phyloP scores from a whole-genome alignment of 2,888 invertebrate genomes.

The Ametastegia equiseti region DNA sequence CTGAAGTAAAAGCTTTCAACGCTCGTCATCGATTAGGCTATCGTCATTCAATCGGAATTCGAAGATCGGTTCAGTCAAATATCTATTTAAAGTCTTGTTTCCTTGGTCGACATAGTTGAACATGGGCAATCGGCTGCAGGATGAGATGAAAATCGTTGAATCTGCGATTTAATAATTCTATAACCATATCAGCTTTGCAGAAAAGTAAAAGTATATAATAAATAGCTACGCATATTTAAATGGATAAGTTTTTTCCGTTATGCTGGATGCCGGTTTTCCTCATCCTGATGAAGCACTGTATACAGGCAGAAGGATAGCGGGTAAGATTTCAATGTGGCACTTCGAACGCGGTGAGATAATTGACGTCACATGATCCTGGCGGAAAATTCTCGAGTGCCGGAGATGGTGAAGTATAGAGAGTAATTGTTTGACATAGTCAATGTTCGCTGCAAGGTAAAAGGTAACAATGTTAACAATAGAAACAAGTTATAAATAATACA shows the following conservation, averaged over 20 bases:
- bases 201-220: neutral
- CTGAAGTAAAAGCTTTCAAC: too few species aligned
- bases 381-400: neutral
- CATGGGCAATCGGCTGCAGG: too few species aligned
- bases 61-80: too few species aligned
- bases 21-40: too few species aligned
- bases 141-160: neutral
- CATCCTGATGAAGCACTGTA: neutral
- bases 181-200: neutral
- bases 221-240: too few species aligned
- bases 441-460: neutral
- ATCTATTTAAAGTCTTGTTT: too few species aligned
- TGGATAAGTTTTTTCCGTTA: neutral
- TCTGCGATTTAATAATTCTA: neutral
- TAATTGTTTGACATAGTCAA: neutral
- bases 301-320: neutral
- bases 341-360: neutral
- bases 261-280: neutral
- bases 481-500: conserved; percentile 30
- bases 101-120: too few species aligned
- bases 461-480: neutral
- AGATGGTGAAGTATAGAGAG: neutral
- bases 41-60: too few species aligned
- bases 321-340: neutral
- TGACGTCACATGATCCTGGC: neutral